phyloP scores from a whole-genome alignment of 2,888 invertebrate species.

The Chymomyza procnemis region DNA sequence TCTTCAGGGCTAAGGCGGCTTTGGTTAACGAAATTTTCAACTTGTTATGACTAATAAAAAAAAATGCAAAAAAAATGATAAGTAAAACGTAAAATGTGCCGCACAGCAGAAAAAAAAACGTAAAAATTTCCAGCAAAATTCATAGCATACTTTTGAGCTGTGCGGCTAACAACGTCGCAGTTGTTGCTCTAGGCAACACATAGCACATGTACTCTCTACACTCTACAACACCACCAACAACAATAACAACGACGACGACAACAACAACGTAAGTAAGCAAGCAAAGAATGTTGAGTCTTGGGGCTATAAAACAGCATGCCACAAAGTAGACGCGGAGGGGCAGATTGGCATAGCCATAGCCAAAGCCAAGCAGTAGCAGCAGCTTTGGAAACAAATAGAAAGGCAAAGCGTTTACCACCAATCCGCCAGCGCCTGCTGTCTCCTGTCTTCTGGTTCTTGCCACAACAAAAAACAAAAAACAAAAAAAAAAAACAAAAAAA shows the following conservation, averaged over 20 bases:
- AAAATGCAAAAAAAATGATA: constrained; percentile 4
- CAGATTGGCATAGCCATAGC: constrained; percentile 31
- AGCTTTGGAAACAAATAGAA: not conserved
- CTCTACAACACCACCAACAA: not conserved
- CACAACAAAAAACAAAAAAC: not conserved
- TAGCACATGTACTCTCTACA: not conserved
- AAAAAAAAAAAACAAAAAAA: too few relatives aligned
- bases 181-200: not conserved
- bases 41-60: not conserved
- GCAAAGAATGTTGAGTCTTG: constrained; percentile 63
- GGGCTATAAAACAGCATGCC: constrained; percentile 65
- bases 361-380: not conserved
- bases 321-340: constrained; percentile 40
- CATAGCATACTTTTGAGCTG: constrained; percentile 53
- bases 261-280: not conserved
- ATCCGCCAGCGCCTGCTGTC: not conserved
- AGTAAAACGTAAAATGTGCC: constrained; percentile 15
- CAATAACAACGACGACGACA: not conserved
- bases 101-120: constrained; percentile 7
- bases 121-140: constrained; percentile 45
- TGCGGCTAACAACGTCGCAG: not conserved
- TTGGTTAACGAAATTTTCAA: not conserved
- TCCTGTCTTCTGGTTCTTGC: too few relatives aligned
- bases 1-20: not conserved
- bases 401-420: not conserved